Evolutionary conservation across 2,888 invertebrate genomes (phyloP).

Genomic region (Sympetrum striolatum): DNA sequence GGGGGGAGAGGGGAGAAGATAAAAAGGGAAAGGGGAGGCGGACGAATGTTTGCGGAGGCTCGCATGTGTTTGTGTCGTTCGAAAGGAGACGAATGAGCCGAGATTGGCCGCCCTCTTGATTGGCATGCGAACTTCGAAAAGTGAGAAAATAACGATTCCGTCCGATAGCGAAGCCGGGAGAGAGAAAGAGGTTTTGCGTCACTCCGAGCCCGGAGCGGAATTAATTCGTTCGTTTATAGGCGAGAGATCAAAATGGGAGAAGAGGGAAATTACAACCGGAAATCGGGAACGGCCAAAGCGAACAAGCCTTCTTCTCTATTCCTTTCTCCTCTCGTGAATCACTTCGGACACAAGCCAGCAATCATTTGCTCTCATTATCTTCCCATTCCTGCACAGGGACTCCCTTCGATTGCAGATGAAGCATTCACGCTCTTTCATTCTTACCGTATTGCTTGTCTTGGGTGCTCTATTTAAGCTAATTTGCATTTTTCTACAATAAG

Average conservation of each 20-base stretch:
- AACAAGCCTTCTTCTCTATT: no score
- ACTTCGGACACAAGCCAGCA: background rate
- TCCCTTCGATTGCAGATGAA: no score
- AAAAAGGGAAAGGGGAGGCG: background rate
- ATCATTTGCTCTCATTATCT: background rate
- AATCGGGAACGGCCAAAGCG: no score
- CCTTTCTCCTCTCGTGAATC: background rate
- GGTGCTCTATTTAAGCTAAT: no score
- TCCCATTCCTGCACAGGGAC: background rate
- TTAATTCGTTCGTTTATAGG: slow-evolving; percentile 30
- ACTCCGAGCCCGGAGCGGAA: background rate
- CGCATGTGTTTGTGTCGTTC: background rate
- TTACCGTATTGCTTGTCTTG: no score
- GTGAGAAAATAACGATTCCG: background rate
- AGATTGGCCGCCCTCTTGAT: background rate
- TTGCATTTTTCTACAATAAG: no score
- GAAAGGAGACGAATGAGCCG: background rate
- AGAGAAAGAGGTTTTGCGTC: no score
- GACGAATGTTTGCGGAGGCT: background rate
- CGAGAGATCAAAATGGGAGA: background rate
- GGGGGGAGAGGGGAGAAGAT: background rate
- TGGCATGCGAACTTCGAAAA: background rate
- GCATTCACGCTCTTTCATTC: no score
- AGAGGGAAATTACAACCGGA: background rate
- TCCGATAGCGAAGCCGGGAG: background rate